These are phyloP conservation scores for Hyperoodon ampullatus DNA, from an alignment of 2,113 vertebrate genomes.

Conservation along the genomic window DNA sequence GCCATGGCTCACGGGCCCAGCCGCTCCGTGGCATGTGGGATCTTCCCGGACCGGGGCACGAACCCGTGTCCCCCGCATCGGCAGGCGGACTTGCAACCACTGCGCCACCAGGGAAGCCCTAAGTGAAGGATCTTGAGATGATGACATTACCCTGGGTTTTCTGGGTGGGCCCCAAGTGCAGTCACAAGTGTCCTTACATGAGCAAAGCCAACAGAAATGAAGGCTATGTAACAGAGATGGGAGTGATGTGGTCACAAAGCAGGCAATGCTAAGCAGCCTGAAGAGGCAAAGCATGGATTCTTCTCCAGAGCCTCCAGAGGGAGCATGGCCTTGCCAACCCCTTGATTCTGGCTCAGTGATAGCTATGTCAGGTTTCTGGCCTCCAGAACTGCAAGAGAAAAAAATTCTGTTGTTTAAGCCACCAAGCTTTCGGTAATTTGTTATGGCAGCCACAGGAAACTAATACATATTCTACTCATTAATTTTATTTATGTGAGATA, in stretches of 20 bases:
- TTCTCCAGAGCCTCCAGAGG: too few relatives aligned
- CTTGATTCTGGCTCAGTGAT: not conserved
- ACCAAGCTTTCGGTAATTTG: not conserved
- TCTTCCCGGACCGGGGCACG: too few relatives aligned
- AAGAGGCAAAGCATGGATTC: not conserved
- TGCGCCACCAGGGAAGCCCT: too few relatives aligned
- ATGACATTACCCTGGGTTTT: not conserved
- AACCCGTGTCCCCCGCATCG: too few relatives aligned
- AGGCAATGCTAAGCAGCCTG: not conserved
- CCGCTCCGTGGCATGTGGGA: too few relatives aligned
- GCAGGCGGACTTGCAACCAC: too few relatives aligned
- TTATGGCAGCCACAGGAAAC: not conserved
- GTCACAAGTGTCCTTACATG: not conserved
- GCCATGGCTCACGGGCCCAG: too few relatives aligned
- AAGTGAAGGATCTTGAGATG: not conserved
- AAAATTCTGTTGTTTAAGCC: not conserved
- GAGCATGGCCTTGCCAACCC: accelerated
- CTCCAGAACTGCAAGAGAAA: not conserved
- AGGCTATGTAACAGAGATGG: not conserved
- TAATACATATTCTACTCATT: not conserved
- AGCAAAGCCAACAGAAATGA: not conserved
- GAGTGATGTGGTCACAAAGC: not conserved
- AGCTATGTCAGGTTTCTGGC: not conserved
- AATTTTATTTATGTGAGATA: not conserved
- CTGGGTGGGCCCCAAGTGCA: not conserved